A percentile compares a stretch with the other conserved stretches of the same genome.
Evolutionary conservation across 2,888 invertebrate genomes (phyloP).

Genomic region (Germaria angustata): DNA sequence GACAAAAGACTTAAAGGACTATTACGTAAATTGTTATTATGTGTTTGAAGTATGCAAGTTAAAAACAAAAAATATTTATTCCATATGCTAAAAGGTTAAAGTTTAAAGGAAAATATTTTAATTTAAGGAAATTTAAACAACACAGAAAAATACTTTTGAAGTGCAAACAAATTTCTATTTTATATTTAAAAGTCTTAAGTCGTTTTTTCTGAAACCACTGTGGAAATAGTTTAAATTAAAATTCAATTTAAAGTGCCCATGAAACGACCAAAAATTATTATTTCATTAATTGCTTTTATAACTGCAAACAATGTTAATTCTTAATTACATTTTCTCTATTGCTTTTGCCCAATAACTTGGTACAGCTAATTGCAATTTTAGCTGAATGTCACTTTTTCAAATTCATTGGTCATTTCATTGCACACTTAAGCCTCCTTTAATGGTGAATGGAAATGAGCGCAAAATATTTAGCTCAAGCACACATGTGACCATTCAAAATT

Average conservation of each 20-base stretch:
- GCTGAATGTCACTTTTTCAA: background rate
- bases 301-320: background rate
- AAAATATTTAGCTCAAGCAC: background rate
- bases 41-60: slow-evolving; percentile 4
- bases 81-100: background rate
- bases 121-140: no score
- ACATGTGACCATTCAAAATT: background rate
- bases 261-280: background rate
- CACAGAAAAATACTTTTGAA: no score
- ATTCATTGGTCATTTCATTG: background rate
- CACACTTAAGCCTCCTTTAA: background rate
- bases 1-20: slow-evolving; percentile 53
- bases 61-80: background rate
- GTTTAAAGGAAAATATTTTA: background rate
- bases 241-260: background rate
- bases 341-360: background rate
- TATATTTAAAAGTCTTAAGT: no score
- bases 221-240: no score
- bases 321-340: slow-evolving; percentile 16
- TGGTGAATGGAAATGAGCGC: background rate
- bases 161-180: no score
- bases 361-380: slow-evolving; percentile 25
- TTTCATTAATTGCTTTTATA: slow-evolving; percentile 1
- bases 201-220: no score
- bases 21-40: slow-evolving; percentile 57